Conservation (phyloP, 2,888 invertebrate genomes). For the Girardia tigrina region DNA sequence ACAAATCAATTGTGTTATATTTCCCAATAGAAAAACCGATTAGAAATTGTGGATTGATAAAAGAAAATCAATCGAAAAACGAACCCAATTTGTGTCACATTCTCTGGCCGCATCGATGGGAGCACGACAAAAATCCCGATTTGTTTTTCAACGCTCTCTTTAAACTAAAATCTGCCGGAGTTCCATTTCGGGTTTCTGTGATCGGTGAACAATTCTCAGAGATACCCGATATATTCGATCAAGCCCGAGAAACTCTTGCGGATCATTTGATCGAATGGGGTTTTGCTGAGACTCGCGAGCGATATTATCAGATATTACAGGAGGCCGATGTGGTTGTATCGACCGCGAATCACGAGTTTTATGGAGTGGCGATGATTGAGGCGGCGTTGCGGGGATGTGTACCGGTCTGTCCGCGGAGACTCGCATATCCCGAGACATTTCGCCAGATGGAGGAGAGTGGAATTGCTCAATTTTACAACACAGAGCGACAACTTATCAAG, state of each 20-base stretch:
- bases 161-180: conserved; percentile 50
- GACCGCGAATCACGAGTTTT: conserved; percentile 64
- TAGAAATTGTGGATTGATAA: background rate
- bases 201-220: conserved; percentile 57
- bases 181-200: conserved; percentile 56
- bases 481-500: conserved; percentile 38
- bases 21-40: conserved; percentile 53
- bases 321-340: conserved; percentile 60
- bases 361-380: conserved; percentile 64
- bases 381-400: conserved; percentile 60
- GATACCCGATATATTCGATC: conserved; percentile 55
- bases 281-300: conserved; percentile 53
- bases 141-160: conserved; percentile 55
- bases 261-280: conserved; percentile 56
- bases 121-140: conserved; percentile 64
- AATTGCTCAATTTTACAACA: conserved; percentile 39
- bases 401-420: conserved; percentile 59
- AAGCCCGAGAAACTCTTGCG: conserved; percentile 51
- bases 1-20: conserved; percentile 58
- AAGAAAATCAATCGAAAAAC: conserved; percentile 37
- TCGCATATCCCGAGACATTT: conserved; percentile 64
- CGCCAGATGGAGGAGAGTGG: conserved; percentile 43
- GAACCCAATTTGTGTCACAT: conserved; percentile 53
- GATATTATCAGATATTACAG: conserved; percentile 56
- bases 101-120: conserved; percentile 67